Evolutionary conservation across 2,888 invertebrate genomes (phyloP), one percentile per base, ranked within the genome.

Genomic region (Monopis laevigella): DNA sequence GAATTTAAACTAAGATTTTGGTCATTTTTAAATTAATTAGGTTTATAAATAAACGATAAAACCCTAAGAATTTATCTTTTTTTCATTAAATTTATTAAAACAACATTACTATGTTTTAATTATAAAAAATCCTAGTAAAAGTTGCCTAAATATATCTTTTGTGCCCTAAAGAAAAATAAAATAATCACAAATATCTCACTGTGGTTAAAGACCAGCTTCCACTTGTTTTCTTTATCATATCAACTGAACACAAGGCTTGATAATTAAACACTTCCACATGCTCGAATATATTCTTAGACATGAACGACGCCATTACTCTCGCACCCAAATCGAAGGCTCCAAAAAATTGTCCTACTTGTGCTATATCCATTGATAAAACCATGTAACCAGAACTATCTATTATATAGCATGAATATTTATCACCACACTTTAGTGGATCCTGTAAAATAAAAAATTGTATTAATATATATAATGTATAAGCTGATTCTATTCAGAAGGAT

Each of bases 371-470:
- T 0, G 92, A 86, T 7, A 93, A 77, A 1, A 96, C 84, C 5
- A 95, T 83, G 62, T 94, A 97, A 0, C 95, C 97, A 54, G 94
- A 93, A 62, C 90, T 92, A 62, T 97, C 97, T 29, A 97, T 82
- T n/a, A 97, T 82, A 62, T 90, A 96, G 59, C 96, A 97, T 48
- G 89, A 88, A 49, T 88, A 78, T 32, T 83, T 78, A n/a, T 82
- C 77, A 21, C 62, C 56, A 43, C 83, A 85, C 47, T 69, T 10
- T 52, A 50, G 80, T 57, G 71, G 54, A 12, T 64, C 67, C 74
- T 77, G 52, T 4, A 53, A 58, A 40, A 32, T 24, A 19, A 32
- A 16, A 43, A 11, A n/a, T n/a, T n/a, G n/a, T n/a, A n/a, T n/a
- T n/a, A n/a, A n/a, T n/a, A n/a, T n/a, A n/a, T n/a, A n/a, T n/a